Evolutionary conservation across 2,888 invertebrate genomes (phyloP).

Genomic region (Hemicrepidius hirtus): DNA sequence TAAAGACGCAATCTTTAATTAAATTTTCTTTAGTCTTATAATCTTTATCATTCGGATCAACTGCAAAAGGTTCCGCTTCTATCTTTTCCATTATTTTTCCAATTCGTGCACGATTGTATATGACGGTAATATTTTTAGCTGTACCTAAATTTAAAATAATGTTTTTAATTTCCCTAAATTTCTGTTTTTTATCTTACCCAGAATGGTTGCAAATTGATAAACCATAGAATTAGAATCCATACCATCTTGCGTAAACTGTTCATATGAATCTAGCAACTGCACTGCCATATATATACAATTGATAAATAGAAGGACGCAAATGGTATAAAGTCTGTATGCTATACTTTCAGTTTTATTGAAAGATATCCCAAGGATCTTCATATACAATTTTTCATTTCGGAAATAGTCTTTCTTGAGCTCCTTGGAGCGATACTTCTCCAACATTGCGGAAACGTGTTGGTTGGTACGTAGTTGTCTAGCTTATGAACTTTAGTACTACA

Average conservation of each 20-base stretch:
- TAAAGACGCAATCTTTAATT: neutral
- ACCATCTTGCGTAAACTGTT: neutral
- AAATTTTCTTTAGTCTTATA: neutral
- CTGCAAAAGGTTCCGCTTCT: neutral
- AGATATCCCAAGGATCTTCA: neutral
- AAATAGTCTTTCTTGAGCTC: neutral
- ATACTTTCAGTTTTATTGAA: neutral
- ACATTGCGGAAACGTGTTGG: no score
- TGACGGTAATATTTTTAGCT: neutral
- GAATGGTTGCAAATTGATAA: neutral
- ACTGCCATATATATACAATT: neutral
- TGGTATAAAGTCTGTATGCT: neutral
- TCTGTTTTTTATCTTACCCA: neutral
- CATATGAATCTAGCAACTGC: neutral
- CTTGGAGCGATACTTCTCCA: neutral
- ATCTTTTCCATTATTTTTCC: neutral
- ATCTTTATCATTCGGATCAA: neutral
- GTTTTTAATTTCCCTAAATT: neutral
- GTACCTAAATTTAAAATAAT: neutral
- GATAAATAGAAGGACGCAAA: neutral
- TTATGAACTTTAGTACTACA: no score
- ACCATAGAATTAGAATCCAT: neutral
- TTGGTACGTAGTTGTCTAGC: no score
- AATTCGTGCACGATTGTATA: neutral
- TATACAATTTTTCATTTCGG: neutral